These are phyloP conservation scores for Lochmaea capreae DNA, from an alignment of 2,888 invertebrate genomes.

Conservation along the genomic window DNA sequence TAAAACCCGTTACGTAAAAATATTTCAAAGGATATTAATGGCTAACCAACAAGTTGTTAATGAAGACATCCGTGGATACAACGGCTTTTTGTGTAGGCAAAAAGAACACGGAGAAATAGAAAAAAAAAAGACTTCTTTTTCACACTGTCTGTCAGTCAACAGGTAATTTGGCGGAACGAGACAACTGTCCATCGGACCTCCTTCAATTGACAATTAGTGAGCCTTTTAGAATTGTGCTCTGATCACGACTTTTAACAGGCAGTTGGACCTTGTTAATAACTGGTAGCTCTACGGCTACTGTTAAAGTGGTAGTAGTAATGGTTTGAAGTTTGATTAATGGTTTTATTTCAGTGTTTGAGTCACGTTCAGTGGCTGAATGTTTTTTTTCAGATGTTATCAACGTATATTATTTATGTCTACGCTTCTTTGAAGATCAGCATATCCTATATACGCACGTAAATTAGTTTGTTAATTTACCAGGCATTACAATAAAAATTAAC, in stretches of 20 bases:
- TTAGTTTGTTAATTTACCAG: neutral
- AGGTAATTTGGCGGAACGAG: slow-evolving; percentile 55
- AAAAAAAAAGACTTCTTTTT: slow-evolving; percentile 33
- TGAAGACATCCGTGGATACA: slow-evolving; percentile 38
- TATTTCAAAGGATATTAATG: slow-evolving; percentile 10
- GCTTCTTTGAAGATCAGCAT: neutral
- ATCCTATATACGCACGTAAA: neutral
- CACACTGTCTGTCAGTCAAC: slow-evolving; percentile 51
- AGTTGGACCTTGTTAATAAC: slow-evolving; percentile 58
- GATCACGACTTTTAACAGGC: slow-evolving; percentile 54
- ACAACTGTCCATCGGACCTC: slow-evolving; percentile 49
- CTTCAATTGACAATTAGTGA: slow-evolving; percentile 53
- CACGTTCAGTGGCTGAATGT: slow-evolving; percentile 21
- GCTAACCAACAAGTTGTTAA: slow-evolving; percentile 30
- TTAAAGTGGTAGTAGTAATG: slow-evolving; percentile 64
- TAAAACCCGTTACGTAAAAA: neutral
- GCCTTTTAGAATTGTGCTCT: slow-evolving; percentile 51
- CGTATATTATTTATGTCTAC: neutral
- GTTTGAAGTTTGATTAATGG: slow-evolving; percentile 63
- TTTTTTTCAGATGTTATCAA: slow-evolving; percentile 11
- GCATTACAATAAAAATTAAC: neutral
- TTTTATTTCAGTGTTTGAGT: slow-evolving; percentile 58
- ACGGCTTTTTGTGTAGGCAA: slow-evolving; percentile 30
- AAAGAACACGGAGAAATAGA: slow-evolving; percentile 15
- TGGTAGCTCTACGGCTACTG: slow-evolving; percentile 50